These are phyloP conservation scores for Natator depressus DNA, from an alignment of 2,113 vertebrate species.

Conservation along the genomic window DNA sequence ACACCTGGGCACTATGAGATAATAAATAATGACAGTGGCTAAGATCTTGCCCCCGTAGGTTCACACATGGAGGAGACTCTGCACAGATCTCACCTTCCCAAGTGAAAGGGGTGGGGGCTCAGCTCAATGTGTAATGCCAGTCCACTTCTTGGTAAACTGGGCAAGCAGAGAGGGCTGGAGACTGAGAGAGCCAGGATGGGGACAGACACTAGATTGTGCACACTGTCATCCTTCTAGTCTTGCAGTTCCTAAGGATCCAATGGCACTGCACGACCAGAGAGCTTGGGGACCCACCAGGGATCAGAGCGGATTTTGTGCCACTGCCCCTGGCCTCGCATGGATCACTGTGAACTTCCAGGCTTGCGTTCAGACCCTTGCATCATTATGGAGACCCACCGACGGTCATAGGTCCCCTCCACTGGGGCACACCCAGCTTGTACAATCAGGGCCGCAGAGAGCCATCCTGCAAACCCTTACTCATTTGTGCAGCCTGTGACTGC, in stretches of 20 bases:
- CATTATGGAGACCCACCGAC: neutral
- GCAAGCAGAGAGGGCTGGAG: neutral
- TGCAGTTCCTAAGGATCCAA: neutral
- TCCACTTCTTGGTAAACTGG: neutral
- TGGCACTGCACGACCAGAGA: neutral
- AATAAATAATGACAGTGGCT: neutral
- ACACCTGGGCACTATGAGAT: neutral
- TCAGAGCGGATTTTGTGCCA: neutral
- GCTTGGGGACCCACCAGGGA: neutral
- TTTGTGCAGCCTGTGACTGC: neutral
- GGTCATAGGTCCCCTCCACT: neutral
- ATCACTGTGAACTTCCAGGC: neutral
- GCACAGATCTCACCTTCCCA: neutral
- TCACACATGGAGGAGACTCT: neutral
- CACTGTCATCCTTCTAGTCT: neutral
- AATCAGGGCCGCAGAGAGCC: neutral
- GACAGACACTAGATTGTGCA: neutral
- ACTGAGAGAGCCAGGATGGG: neutral
- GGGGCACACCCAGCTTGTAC: neutral
- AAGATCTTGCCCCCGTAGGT: neutral
- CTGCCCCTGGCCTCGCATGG: neutral
- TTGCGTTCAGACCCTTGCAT: neutral
- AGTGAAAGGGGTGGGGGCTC: neutral
- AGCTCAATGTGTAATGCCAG: neutral
- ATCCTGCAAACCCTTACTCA: neutral